These are phyloP conservation scores for Scotopteryx bipunctaria DNA, from an alignment of 2,888 invertebrate genomes.

Conservation along the genomic window DNA sequence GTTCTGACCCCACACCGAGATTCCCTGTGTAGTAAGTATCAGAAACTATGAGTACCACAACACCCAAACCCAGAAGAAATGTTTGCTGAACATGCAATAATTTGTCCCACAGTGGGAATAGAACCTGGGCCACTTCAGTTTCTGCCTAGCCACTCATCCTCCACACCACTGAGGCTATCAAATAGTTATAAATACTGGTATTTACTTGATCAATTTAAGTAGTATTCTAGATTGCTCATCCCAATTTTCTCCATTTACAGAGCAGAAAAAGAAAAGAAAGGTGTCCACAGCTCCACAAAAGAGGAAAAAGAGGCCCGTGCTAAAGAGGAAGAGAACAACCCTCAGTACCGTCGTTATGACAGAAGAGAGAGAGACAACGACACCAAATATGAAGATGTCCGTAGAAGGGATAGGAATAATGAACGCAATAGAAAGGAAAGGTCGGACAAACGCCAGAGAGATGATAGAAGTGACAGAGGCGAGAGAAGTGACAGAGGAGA, in stretches of 20 bases:
- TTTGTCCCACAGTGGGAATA: no score
- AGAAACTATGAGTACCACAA: no score
- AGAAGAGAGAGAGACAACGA: constrained; percentile 53
- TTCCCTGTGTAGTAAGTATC: no score
- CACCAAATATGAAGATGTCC: constrained; percentile 51
- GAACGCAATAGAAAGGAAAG: constrained; percentile 41
- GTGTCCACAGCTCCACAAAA: constrained; percentile 87
- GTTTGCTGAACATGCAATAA: no score
- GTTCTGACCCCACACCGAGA: no score
- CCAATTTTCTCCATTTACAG: constrained; percentile 46
- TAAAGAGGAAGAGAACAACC: constrained; percentile 67
- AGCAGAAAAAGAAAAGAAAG: constrained; percentile 85
- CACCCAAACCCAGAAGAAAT: no score
- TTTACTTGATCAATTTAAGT: no score
- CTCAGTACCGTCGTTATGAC: constrained; percentile 62
- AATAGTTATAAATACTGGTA: no score
- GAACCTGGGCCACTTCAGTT: no score
- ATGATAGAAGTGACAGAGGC: constrained; percentile 49
- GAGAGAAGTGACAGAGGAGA: constrained; percentile 56
- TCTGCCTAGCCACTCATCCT: no score
- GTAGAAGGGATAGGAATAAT: constrained; percentile 46
- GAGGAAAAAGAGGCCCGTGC: constrained; percentile 74
- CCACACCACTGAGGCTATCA: no score
- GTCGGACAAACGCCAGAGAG: constrained; percentile 39
- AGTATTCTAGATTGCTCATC: no score